Evolutionary conservation across 2,888 invertebrate species (phyloP).

Genomic region (Platypus cylindrus): DNA sequence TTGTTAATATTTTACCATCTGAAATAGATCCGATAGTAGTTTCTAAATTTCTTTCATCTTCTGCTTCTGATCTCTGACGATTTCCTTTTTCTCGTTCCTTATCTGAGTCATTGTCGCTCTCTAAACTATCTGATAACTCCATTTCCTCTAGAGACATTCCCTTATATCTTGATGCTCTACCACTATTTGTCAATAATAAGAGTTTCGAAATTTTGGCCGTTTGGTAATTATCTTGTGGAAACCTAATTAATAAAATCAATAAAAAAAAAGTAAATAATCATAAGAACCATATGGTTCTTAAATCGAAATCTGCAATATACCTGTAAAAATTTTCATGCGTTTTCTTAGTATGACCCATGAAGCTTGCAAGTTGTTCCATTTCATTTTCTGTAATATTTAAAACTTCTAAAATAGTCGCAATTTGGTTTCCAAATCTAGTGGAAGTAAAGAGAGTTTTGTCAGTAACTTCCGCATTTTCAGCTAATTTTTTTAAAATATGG

Average conservation of each 20-base stretch:
- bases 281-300: background rate
- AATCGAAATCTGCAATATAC: slow-evolving; percentile 1
- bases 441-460: background rate
- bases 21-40: background rate
- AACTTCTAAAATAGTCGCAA: slow-evolving; percentile 1
- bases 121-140: background rate
- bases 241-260: background rate
- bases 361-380: background rate
- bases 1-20: too few species aligned
- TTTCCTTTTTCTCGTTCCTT: background rate
- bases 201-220: background rate
- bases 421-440: slow-evolving; percentile 1
- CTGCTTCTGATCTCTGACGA: background rate
- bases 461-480: background rate
- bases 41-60: background rate
- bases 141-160: background rate
- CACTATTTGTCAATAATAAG: background rate
- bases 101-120: background rate
- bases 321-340: slow-evolving; percentile 1
- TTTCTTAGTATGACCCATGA: slow-evolving; percentile 5
- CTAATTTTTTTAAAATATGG: slow-evolving; percentile 1
- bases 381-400: background rate
- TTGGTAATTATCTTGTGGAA: background rate
- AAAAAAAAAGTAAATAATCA: background rate
- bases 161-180: background rate